These are phyloP conservation scores for Seladonia tumulorum DNA, from an alignment of 2,888 invertebrate genomes.

Conservation along the genomic window DNA sequence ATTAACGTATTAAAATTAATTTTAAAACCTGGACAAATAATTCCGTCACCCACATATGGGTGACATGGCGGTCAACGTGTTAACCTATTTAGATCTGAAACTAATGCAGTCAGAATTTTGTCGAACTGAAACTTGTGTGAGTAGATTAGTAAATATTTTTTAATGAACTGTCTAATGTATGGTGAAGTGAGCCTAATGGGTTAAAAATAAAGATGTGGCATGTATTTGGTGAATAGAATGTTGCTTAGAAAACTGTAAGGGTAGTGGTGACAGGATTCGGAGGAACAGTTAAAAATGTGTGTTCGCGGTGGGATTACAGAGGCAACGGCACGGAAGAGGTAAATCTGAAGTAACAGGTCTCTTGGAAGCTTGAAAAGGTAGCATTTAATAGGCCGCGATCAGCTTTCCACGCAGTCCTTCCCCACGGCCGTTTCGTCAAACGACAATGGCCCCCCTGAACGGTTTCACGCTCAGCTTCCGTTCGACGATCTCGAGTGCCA, in stretches of 20 bases:
- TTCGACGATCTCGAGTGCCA: constrained; percentile 43
- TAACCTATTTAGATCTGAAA: no score
- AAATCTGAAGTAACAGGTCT: not conserved
- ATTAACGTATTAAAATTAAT: no score
- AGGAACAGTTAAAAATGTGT: not conserved
- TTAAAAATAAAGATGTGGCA: not conserved
- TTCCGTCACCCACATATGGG: no score
- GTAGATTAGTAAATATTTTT: no score
- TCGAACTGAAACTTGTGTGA: no score
- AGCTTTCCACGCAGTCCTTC: constrained; percentile 19
- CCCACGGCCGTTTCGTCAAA: constrained; percentile 21
- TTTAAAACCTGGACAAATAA: no score
- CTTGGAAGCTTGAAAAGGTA: not conserved
- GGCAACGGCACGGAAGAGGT: not conserved
- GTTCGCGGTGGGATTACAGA: not conserved
- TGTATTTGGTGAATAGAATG: not conserved
- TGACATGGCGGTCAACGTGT: no score
- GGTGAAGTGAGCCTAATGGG: not conserved
- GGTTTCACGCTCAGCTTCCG: constrained; percentile 45
- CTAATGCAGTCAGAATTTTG: no score
- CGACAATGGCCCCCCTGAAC: constrained; percentile 30
- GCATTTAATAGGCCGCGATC: constrained; percentile 29
- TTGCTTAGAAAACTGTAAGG: not conserved
- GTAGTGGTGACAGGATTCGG: not conserved
- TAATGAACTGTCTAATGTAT: no score